Base-by-base conservation (phyloP, 2,888 invertebrate genomes). In the Melanchra persicariae region DNA sequence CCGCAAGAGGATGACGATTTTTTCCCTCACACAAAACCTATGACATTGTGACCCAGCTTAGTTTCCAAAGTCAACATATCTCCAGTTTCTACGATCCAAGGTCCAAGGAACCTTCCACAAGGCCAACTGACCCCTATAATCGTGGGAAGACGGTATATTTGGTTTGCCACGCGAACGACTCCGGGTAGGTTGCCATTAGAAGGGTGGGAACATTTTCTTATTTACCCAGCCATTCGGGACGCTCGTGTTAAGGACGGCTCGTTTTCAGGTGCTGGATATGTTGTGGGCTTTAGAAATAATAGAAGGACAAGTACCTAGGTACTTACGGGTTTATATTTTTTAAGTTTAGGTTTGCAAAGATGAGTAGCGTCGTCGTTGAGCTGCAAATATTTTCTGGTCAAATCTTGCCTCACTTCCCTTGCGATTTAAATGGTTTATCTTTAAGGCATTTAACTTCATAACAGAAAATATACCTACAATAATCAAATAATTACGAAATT, bases 161-260 rank as follows among this genome's bases (percentile, higher is more conserved):
- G 87, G 83, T 79, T 86, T 87, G 76, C 81, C 77, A 81, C 83
- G 84, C 81, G 80, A 80, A 82, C 79, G 79, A 75, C 77, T 74
- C 72, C 63, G 63, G 72, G 83, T 85, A 76, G 79, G 68, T 77
- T 80, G 74, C 90, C 89, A 91, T 92, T 92, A 91, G 90, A 90
- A 87, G 89, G 88, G 91, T 92, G 92, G 90, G 91, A 92, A 92
- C 9, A 87, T 86, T 87, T 88, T 85, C 84, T 85, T 92, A 90
- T 92, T 91, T 91, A 87, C 86, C 70, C 92, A 92, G 91, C 85
- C 77, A 86, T 69, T 65, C 54, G 84, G 81, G 34, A 19, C 71
- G 22, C 57, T 88, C 88, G 74, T 77, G 79, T 78, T 79, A 81
- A 76, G 68, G 83, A 81, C 75, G 49, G 67, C 30, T 61, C 72